Percentiles rank a stretch among this genome's conserved stretches.
phyloP scores from a whole-genome alignment of 1,140 invertebrate species.

The Leptinotarsa texana region DNA sequence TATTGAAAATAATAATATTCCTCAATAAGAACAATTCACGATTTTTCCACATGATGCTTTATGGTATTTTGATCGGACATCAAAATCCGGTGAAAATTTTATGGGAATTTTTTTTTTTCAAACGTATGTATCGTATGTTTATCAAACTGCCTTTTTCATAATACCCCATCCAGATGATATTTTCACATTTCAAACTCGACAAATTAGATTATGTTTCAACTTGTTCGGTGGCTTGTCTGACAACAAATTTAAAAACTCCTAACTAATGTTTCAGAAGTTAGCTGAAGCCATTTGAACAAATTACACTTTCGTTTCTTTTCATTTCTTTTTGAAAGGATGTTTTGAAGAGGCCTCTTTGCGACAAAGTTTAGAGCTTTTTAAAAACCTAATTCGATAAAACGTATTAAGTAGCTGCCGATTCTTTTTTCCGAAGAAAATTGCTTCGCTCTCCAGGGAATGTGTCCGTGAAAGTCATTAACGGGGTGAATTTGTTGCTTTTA shows the following conservation, averaged over 20 bases:
- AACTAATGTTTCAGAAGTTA: slow-evolving; percentile 51
- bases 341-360: slow-evolving; percentile 38
- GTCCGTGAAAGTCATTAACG: slow-evolving; percentile 6
- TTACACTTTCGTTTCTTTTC: slow-evolving; percentile 52
- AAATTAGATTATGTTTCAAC: slow-evolving; percentile 5
- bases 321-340: slow-evolving; percentile 47
- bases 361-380: slow-evolving; percentile 47
- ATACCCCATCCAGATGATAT: neutral
- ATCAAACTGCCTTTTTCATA: too few species aligned
- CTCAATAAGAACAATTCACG: too few species aligned
- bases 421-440: slow-evolving; percentile 16
- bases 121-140: too few species aligned
- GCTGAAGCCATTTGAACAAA: slow-evolving; percentile 48
- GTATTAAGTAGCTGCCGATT: slow-evolving; percentile 32
- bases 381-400: slow-evolving; percentile 46
- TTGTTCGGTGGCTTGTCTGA: slow-evolving; percentile 33
- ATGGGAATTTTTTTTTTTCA: too few species aligned
- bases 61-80: too few species aligned
- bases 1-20: too few species aligned
- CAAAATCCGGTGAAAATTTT: too few species aligned
- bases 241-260: slow-evolving; percentile 47
- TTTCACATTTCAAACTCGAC: neutral
- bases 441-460: slow-evolving; percentile 1
- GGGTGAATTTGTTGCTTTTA: neutral
- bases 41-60: too few species aligned